These are phyloP conservation scores for Drosophila auraria DNA, from an alignment of 1,140 invertebrate species.

Conservation along the genomic window DNA sequence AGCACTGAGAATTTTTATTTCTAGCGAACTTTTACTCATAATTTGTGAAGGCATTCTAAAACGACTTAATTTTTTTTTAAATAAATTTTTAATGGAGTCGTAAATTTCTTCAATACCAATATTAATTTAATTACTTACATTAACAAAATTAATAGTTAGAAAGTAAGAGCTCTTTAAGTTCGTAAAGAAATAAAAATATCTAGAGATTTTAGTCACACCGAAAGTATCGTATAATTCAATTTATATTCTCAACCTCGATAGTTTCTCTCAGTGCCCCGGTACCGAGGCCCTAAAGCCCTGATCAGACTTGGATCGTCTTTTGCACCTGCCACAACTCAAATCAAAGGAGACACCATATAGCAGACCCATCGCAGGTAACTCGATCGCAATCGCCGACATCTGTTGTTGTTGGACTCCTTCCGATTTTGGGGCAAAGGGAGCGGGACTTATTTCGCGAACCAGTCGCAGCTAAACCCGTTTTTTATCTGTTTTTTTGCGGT, in stretches of 20 bases:
- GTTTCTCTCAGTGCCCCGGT: constrained; percentile 8
- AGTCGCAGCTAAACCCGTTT: constrained; percentile 36
- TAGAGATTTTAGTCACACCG: too few relatives aligned
- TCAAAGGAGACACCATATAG: constrained; percentile 60
- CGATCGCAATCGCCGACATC: constrained; percentile 69
- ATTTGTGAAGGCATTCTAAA: not conserved
- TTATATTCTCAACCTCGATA: not conserved
- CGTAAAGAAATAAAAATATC: too few relatives aligned
- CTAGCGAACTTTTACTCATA: not conserved
- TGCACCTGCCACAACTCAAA: constrained; percentile 74
- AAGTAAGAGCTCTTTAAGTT: too few relatives aligned
- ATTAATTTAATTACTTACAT: too few relatives aligned
- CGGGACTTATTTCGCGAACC: constrained; percentile 41
- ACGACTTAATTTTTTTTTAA: not conserved
- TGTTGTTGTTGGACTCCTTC: constrained; percentile 57
- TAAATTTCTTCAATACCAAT: too few relatives aligned
- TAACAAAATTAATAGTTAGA: too few relatives aligned
- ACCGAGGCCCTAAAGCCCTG: constrained; percentile 33
- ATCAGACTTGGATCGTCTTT: constrained; percentile 47
- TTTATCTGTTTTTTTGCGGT: not conserved
- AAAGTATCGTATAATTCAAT: too few relatives aligned
- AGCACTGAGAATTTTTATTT: not conserved
- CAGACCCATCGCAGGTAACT: constrained; percentile 60
- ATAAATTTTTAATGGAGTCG: not conserved
- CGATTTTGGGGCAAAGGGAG: constrained; percentile 21